Percentiles rank a stretch among this genome's conserved stretches.
phyloP scores from a whole-genome alignment of 2,113 vertebrate species.

The Zeus faber region DNA sequence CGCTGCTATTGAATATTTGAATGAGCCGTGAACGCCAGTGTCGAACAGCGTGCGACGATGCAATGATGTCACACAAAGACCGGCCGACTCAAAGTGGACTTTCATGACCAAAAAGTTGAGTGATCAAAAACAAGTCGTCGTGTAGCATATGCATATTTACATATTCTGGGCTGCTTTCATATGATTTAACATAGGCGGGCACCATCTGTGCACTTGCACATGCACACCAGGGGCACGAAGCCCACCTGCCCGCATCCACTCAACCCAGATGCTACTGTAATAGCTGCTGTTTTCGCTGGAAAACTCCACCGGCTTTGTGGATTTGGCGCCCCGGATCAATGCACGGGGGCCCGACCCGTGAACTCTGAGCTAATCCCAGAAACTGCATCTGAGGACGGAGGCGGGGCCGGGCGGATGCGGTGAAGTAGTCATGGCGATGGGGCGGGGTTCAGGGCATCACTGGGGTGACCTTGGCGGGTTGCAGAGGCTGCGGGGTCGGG shows the following conservation, averaged over 20 bases:
- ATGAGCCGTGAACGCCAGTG: no score
- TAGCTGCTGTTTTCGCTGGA: conserved; percentile 34
- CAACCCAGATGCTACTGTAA: conserved; percentile 53
- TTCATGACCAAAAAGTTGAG: no score
- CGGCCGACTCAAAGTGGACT: no score
- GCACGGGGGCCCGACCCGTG: conserved; percentile 10
- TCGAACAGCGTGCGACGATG: no score
- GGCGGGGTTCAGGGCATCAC: conserved; percentile 13
- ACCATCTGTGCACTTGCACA: no score
- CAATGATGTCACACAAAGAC: no score
- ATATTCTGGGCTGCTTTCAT: no score
- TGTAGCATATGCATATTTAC: no score
- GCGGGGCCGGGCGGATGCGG: conserved; percentile 17
- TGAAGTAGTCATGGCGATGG: conserved; percentile 8
- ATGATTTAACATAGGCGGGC: no score
- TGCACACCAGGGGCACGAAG: neutral
- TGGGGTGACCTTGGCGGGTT: no score
- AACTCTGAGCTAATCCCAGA: conserved; percentile 32
- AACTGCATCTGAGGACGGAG: conserved; percentile 25
- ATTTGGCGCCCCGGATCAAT: conserved; percentile 34
- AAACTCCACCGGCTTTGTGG: conserved; percentile 15
- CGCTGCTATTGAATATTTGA: no score
- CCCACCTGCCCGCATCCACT: conserved; percentile 35
- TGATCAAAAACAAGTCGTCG: no score
- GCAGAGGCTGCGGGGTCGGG: conserved; percentile 9